phyloP scores from a whole-genome alignment of 2,888 invertebrate genomes.

The Mechanitis mazaeus region DNA sequence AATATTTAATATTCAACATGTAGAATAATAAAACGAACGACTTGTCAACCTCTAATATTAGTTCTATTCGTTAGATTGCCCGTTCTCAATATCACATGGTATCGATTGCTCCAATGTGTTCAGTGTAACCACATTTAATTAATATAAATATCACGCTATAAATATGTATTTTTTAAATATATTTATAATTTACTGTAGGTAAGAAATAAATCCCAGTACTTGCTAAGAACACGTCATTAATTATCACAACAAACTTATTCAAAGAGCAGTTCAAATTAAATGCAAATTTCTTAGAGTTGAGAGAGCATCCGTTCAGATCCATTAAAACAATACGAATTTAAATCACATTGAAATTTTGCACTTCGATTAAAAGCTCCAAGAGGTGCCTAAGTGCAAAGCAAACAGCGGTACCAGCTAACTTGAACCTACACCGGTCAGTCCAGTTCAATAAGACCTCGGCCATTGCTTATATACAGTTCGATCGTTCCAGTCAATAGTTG shows the following conservation, averaged over 20 bases:
- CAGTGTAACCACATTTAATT: too few relatives aligned
- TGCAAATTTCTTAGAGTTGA: conserved; percentile 55
- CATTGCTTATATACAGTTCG: conserved; percentile 28
- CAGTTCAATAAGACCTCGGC: conserved; percentile 42
- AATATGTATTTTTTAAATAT: too few relatives aligned
- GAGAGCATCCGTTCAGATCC: conserved; percentile 47
- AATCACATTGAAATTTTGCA: conserved; percentile 73
- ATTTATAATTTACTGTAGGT: too few relatives aligned
- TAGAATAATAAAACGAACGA: conserved; percentile 16
- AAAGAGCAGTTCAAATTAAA: conserved; percentile 47
- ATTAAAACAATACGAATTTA: conserved; percentile 69
- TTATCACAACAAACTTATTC: conserved; percentile 32
- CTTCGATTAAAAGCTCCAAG: conserved; percentile 72
- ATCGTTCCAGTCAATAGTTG: conserved; percentile 29
- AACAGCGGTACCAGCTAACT: conserved; percentile 65
- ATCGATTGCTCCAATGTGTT: too few relatives aligned
- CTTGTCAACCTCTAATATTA: neutral
- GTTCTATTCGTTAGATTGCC: neutral
- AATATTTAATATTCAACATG: conserved; percentile 15
- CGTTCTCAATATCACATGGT: neutral
- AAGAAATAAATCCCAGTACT: neutral
- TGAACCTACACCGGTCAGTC: conserved; percentile 54
- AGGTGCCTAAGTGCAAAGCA: conserved; percentile 69
- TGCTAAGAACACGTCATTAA: conserved; percentile 13
- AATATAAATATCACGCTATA: too few relatives aligned